Base-by-base conservation (phyloP, 2,113 vertebrate genomes). In the Corythaeola cristata region DNA sequence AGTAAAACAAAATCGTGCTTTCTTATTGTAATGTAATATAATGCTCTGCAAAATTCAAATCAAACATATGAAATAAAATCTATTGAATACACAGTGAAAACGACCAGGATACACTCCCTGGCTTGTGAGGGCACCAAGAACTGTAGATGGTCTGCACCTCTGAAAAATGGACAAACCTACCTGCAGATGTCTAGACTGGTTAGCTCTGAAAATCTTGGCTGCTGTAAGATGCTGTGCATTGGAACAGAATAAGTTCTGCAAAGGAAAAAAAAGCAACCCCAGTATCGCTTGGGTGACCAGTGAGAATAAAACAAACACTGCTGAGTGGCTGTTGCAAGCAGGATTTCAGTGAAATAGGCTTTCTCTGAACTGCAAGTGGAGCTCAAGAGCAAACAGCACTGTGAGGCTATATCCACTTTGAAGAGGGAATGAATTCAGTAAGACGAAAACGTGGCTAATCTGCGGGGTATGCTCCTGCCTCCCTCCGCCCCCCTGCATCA, bases 61-160 rank as follows among this genome's bases (percentile, higher is more conserved):
- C 72, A 84, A 91, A 63, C n/a, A 7, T 28, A 21, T 4, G 33
- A 58, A 60, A 81, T 76, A 28, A 73, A 73, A 50, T 21, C 7
- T 45, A 18, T 19, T 0, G 0, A 58, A 19, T 24, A 58, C 11
- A 21, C 11, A 22, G 27, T 56, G 66, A 67, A 71, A 35, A 62
- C 20, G 35, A 21, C n/a, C 28, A 33, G 62, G 37, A 26, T 66
- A 14, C 24, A 4, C 77, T n/a, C 12, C 23, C 35, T 75, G 62
- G 44, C 44, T 82, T 58, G 55, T 1, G 2, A 39, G 71, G 27
- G 45, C n/a, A 35, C 18, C 4, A 5, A 60, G 60, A 26, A 9
- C 14, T 33, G 49, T 41, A 59, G 19, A 47, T n/a, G 23, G 45
- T 60, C 39, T 0, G 3, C 5, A 1, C 17, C 37, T 20, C 59